Percentiles rank a stretch among this genome's conserved stretches.
Evolutionary conservation across 2,888 invertebrate genomes (phyloP).

Genomic region (Zeuzera pyrina): DNA sequence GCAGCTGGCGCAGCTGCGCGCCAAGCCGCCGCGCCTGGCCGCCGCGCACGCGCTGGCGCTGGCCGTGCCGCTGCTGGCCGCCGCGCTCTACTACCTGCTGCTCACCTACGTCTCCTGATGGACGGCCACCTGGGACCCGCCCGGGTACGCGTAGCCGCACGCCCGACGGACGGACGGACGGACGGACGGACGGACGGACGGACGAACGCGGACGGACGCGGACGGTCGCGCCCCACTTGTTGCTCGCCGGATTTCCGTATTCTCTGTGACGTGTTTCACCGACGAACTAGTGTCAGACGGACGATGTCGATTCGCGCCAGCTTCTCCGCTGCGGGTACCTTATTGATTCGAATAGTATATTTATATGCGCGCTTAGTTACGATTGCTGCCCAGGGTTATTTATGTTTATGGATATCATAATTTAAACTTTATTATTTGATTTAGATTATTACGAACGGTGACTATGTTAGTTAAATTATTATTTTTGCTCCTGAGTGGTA

Average conservation of each 20-base stretch:
- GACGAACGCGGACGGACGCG: neutral
- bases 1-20: conserved; percentile 72
- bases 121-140: conserved; percentile 73
- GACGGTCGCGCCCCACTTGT: conserved; percentile 8
- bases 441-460: too few species aligned
- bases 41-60: conserved; percentile 74
- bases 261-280: conserved; percentile 14
- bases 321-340: conserved; percentile 23
- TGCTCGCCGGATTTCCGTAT: conserved; percentile 24
- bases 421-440: too few species aligned
- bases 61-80: conserved; percentile 71
- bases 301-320: conserved; percentile 17
- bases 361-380: conserved; percentile 27
- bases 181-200: too few species aligned
- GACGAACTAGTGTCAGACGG: conserved; percentile 14
- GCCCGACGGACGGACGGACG: conserved; percentile 2
- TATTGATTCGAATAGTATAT: conserved; percentile 27
- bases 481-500: too few species aligned
- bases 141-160: conserved; percentile 52
- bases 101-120: conserved; percentile 76
- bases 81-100: conserved; percentile 74
- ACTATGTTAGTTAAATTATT: too few species aligned
- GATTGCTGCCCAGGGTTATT: too few species aligned
- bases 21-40: conserved; percentile 68
- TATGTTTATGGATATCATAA: too few species aligned